Base-by-base conservation (phyloP, 1,140 invertebrate genomes). In the Wiebesia pumilae region DNA sequence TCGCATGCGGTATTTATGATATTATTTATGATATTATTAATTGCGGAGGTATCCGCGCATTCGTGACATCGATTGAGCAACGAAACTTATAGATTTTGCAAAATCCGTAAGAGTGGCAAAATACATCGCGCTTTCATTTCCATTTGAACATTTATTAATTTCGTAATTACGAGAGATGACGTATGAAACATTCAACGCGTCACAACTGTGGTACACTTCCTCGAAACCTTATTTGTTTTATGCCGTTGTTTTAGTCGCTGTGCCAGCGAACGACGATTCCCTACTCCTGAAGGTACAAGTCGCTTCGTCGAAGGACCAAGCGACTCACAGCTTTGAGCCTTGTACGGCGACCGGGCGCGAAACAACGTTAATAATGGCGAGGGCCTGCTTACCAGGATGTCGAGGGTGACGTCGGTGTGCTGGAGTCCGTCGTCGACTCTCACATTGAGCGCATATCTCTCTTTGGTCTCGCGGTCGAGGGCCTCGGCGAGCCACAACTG, bases 371-470 rank as follows among this genome's bases (percentile, higher is more conserved):
- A 24, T 43, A n/a, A 40, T 10, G 21, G 24, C 14, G 33, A 54
- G 54, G 33, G n/a, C 1, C 47, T 65, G 90, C 94, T 94, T 92
- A 98, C 97, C 95, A 96, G 95, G 88, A 98, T 95, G 77, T 95
- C 95, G 16, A 98, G 92, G 87, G 95, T 95, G 38, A 96, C 95
- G 91, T 98, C 97, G 0, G 97, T 96, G 90, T 96, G 95, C 91
- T 98, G 97, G n/a, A 97, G 94, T 40, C 97, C 97, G 94, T 98
- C 98, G 90, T 96, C 96, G n/a, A 98, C 98, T 82, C 97, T 95
- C n/a, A 99, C 95, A 21, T 95, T 94, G 40, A 99, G 91, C 87
- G 96, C 94, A 92, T 98, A 99, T 87, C 95, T 95, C 83, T 97
- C 95, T 86, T 96, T 95, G 9, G 95, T 95, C 94, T 99, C 98